Evolutionary conservation across 2,888 invertebrate species (phyloP), one percentile per base, ranked within the genome.

Genomic region (Mesorhabditis spiculigera): DNA sequence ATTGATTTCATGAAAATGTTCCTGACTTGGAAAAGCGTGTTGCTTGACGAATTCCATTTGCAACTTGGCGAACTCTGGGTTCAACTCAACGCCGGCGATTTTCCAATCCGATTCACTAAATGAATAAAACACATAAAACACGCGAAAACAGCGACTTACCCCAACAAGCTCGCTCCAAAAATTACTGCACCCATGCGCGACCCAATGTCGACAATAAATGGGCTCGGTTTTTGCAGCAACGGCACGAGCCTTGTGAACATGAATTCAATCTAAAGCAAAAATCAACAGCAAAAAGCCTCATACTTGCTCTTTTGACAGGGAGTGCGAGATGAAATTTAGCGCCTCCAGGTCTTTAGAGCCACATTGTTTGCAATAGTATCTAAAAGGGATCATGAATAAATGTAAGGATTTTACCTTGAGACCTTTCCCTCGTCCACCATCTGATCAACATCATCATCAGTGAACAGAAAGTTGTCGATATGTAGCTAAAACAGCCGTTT

Each of bases 401-500:
- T 5, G 2, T 50, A 13, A 5, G 50, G n/a, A 28, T 13, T 4
- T 10, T 67, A 69, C 43, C 68, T 85, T 6, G 72, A 74, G 61
- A 90, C 72, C 75, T 87, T 83, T 43, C 89, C 89, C 42, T 87
- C 86, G 63, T 89, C 88, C 61, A 87, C 88, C n/a, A 90, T 83
- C n/a, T 87, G 85, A 67, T 91, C 90, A 10, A 91, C 87, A 73
- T 90, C 89, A 16, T 89, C 88, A 73, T 91, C 91, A 78, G 90
- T 90, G 87, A 90, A 91, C 0, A 92, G 87, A 82, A 92, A 92
- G 63, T 90, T 90, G 87, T 92, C 92, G 0, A 92, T 88, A 86
- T 91, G 91, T 13, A 89, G 87, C 81, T 81, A 70, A 45, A 73
- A 72, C 63, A 5, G 8, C 28, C 28, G 43, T 5, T 61, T 50